These are phyloP conservation scores for Caerostris extrusa DNA, from an alignment of 1,140 invertebrate genomes.

Conservation along the genomic window DNA sequence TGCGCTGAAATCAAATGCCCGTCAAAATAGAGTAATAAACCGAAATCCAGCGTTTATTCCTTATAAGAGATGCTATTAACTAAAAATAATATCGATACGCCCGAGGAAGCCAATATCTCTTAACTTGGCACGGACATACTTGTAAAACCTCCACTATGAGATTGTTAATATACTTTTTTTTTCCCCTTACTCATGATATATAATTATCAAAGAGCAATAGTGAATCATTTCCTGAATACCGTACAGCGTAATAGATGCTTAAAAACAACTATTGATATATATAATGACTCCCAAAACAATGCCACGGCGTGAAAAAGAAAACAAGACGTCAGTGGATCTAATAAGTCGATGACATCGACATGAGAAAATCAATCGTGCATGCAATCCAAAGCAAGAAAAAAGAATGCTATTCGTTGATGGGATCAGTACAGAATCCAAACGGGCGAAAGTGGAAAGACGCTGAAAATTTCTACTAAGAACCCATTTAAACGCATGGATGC, in stretches of 20 bases:
- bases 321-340: background rate
- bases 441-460: slow-evolving; percentile 20
- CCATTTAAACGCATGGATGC: slow-evolving; percentile 1
- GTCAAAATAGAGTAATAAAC: too few relatives aligned
- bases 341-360: slow-evolving; percentile 37
- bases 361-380: slow-evolving; percentile 50
- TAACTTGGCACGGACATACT: too few relatives aligned
- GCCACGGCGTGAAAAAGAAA: background rate
- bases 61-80: too few relatives aligned
- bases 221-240: background rate
- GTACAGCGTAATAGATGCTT: background rate
- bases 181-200: too few relatives aligned
- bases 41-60: too few relatives aligned
- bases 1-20: too few relatives aligned
- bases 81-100: too few relatives aligned
- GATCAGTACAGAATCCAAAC: background rate
- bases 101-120: too few relatives aligned
- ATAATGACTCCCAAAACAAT: slow-evolving; percentile 30
- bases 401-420: background rate
- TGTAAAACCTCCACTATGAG: too few relatives aligned
- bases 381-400: slow-evolving; percentile 15
- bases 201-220: too few relatives aligned
- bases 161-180: too few relatives aligned
- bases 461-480: background rate
- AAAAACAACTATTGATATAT: background rate